Evolutionary conservation across 2,888 invertebrate species (phyloP).

Genomic region (Epiblema foenella): DNA sequence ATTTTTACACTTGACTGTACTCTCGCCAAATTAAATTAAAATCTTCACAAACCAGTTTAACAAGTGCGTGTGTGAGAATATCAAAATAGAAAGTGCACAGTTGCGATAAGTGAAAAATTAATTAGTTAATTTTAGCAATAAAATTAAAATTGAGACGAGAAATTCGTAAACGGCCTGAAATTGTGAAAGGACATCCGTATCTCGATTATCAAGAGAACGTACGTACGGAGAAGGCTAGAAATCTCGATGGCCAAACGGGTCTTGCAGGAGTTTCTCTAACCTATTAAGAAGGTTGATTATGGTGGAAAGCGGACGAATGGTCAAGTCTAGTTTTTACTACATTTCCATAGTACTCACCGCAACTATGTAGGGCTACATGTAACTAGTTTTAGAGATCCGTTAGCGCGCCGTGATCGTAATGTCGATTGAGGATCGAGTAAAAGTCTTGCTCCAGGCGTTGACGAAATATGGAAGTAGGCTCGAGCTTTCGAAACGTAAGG

Average conservation of each 20-base stretch:
- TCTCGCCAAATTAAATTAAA: conserved; percentile 67
- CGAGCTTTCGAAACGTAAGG: conserved; percentile 77
- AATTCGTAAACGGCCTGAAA: conserved; percentile 33
- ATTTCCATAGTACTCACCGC: conserved; percentile 67
- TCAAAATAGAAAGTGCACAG: conserved; percentile 72
- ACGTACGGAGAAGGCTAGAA: conserved; percentile 67
- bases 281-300: conserved; percentile 77
- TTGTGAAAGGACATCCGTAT: conserved; percentile 62
- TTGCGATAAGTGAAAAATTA: conserved; percentile 47
- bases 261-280: conserved; percentile 75
- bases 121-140: conserved; percentile 46
- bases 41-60: conserved; percentile 55
- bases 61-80: conserved; percentile 57
- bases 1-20: too few species aligned
- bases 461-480: conserved; percentile 78
- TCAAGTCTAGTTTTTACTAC: conserved; percentile 78
- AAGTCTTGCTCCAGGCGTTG: conserved; percentile 77
- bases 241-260: conserved; percentile 64
- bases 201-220: conserved; percentile 46
- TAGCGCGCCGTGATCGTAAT: conserved; percentile 66
- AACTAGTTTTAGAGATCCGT: conserved; percentile 75
- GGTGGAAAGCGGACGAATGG: conserved; percentile 75
- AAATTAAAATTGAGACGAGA: conserved; percentile 35
- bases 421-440: conserved; percentile 71
- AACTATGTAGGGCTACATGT: conserved; percentile 68